phyloP scores from a whole-genome alignment of 2,888 invertebrate species.

The Stenodera caucasica region DNA sequence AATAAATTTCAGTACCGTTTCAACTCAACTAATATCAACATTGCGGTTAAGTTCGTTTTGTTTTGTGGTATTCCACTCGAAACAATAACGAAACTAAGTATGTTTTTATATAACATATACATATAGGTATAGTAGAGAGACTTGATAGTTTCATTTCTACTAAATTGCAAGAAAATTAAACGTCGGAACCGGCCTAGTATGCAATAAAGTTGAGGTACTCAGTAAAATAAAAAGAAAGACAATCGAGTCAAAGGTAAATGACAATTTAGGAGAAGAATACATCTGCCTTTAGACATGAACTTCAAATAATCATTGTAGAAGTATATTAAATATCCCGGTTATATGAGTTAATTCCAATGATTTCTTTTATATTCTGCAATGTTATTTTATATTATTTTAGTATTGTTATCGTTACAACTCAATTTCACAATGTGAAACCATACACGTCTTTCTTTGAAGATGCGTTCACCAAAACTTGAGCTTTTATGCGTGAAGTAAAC shows the following conservation, averaged over 20 bases:
- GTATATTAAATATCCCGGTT: too few relatives aligned
- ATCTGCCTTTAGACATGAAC: slow-evolving; percentile 19
- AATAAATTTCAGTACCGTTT: slow-evolving; percentile 11
- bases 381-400: too few relatives aligned
- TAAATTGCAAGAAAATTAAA: slow-evolving; percentile 50
- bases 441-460: slow-evolving; percentile 37
- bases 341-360: too few relatives aligned
- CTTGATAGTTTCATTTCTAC: slow-evolving; percentile 42
- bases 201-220: slow-evolving; percentile 39
- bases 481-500: slow-evolving; percentile 40
- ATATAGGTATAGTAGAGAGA: too few relatives aligned
- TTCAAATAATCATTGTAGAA: too few relatives aligned
- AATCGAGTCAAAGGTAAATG: slow-evolving; percentile 45
- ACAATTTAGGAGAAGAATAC: slow-evolving; percentile 34
- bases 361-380: too few relatives aligned
- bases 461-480: slow-evolving; percentile 41
- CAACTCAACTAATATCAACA: not conserved
- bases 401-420: slow-evolving; percentile 25
- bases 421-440: slow-evolving; percentile 35
- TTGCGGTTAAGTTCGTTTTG: slow-evolving; percentile 13
- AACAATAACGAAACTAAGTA: slow-evolving; percentile 29
- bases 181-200: slow-evolving; percentile 41
- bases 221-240: too few relatives aligned
- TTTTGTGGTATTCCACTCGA: slow-evolving; percentile 21
- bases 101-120: not conserved